Evolutionary conservation across 2,797 vertebrate species (phyloP), one percentile per base, ranked within the genome.

Genomic region (Channallabes apus): DNA sequence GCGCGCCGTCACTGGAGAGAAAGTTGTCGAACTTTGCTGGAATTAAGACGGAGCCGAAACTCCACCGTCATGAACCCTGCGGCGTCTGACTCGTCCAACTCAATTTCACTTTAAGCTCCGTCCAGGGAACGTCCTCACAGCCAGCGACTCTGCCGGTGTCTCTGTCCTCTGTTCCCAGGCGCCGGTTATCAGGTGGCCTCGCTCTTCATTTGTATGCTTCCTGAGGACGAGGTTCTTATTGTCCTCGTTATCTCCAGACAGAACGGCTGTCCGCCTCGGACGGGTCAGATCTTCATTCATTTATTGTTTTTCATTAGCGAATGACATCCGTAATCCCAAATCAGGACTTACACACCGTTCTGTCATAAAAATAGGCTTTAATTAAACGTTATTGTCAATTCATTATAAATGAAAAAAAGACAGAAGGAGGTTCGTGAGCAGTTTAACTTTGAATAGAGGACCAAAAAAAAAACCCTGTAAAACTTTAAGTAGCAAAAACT

Each of bases 251-350:
- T 78, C 77, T 62, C 41, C 6, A 62, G 46, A 61, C 12, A 17
- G 18, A 79, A 54, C 29, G 32, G n/a, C 35, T n/a, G 58, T 29
- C 38, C 2, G 24, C 54, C 51, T 56, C 9, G 15, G 11, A 38
- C 22, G 4, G 12, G 32, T 64, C 59, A 83, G 24, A 17, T 64
- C 22, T 56, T 86, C 22, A 85, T 88, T 89, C 58, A 84, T 80
- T 80, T 80, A 82, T 62, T 32, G 73, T 68, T 58, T 61, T 67
- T 87, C 32, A 86, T 89, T 89, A 80, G 56, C 82, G 86, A 82
- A 86, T 3, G 15, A 27, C 82, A 29, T 72, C 67, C 76, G 73
- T 35, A 51, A 61, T 18, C 71, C 73, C 80, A 79, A 72, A 54
- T 69, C 71, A 73, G 85, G 72, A 89, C 84, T 84, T 67, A 73